phyloP scores from a whole-genome alignment of 2,113 vertebrate genomes.

The Willisornis vidua region DNA sequence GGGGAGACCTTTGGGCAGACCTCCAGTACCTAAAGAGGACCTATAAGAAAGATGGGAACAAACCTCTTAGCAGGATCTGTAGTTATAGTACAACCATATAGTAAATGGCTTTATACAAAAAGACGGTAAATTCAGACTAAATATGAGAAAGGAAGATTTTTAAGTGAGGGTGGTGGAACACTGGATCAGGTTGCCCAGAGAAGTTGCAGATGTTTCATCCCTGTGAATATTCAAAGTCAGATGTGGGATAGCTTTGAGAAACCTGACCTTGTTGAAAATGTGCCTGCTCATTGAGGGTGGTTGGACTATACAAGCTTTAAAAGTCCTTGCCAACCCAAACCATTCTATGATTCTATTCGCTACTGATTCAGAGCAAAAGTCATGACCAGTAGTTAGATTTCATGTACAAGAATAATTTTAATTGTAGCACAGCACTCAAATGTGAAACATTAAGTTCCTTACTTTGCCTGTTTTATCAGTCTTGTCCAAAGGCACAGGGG shows the following conservation, averaged over 20 bases:
- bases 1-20: neutral
- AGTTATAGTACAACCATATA: neutral
- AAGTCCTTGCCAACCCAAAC: neutral
- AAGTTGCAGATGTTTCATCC: neutral
- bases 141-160: neutral
- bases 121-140: neutral
- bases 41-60: neutral
- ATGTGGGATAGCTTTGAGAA: neutral
- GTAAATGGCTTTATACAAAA: neutral
- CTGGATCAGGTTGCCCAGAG: neutral
- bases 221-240: neutral
- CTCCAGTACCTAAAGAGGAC: neutral
- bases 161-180: neutral
- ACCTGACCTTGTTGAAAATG: neutral
- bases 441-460: neutral
- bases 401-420: neutral
- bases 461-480: neutral
- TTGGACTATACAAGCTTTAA: neutral
- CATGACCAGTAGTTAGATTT: neutral
- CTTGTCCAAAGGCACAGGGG: neutral
- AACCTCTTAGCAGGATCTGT: neutral
- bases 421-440: constrained; percentile 1
- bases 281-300: neutral
- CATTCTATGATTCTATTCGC: neutral
- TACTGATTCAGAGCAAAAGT: constrained; percentile 6